Percentiles rank a stretch among this genome's conserved stretches.
phyloP scores from a whole-genome alignment of 2,888 invertebrate species.

The Ephialtes manifestator region DNA sequence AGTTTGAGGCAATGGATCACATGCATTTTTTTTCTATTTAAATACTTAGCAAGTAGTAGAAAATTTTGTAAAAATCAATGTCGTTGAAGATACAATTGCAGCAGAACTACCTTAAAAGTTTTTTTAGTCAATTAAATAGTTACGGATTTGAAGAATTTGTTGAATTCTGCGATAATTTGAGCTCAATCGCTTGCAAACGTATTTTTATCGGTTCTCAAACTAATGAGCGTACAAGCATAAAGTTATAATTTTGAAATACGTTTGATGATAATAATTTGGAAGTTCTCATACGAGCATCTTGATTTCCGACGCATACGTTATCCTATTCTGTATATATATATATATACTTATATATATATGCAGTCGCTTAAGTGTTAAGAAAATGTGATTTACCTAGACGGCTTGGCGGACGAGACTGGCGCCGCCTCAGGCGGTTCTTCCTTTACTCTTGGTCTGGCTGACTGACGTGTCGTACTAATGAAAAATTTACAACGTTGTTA shows the following conservation, averaged over 20 bases:
- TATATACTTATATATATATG: slow-evolving; percentile 18
- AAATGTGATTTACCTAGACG: slow-evolving; percentile 85
- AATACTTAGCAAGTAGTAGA: too few species aligned
- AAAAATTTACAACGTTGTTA: slow-evolving; percentile 82
- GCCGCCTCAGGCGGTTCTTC: slow-evolving; percentile 86
- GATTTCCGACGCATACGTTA: slow-evolving; percentile 38
- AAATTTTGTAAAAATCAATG: too few species aligned
- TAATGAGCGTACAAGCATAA: background rate
- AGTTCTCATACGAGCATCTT: slow-evolving; percentile 54
- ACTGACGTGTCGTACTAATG: slow-evolving; percentile 86
- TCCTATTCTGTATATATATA: slow-evolving; percentile 52
- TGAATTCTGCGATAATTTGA: slow-evolving; percentile 10
- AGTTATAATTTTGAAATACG: slow-evolving; percentile 4
- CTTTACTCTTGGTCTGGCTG: slow-evolving; percentile 86
- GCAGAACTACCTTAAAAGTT: too few species aligned
- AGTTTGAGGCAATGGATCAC: too few species aligned
- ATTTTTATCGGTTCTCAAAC: slow-evolving; percentile 4
- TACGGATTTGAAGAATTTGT: background rate
- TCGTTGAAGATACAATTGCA: too few species aligned
- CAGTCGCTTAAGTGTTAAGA: slow-evolving; percentile 76
- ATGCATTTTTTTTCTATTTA: too few species aligned
- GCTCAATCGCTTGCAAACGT: slow-evolving; percentile 1
- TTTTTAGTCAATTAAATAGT: background rate
- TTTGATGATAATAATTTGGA: slow-evolving; percentile 49
- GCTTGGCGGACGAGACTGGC: slow-evolving; percentile 85